These are phyloP conservation scores for Lasius fuliginosus DNA, from an alignment of 2,888 invertebrate species.

Conservation along the genomic window DNA sequence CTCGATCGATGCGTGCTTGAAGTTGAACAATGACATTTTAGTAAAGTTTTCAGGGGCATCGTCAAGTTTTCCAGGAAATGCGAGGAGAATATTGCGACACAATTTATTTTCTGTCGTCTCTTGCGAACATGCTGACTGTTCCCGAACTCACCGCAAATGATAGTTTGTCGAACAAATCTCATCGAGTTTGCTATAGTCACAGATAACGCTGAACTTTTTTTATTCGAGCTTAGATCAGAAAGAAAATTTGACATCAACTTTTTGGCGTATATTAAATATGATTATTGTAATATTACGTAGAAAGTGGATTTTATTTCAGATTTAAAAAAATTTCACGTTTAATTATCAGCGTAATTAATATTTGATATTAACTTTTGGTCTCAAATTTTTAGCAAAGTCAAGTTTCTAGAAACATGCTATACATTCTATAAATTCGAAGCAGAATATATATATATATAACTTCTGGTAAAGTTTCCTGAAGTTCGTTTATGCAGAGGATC, in stretches of 20 bases:
- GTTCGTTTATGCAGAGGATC: neutral
- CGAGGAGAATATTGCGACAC: constrained; percentile 6
- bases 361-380: neutral
- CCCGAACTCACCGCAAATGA: neutral
- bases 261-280: neutral
- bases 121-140: constrained; percentile 26
- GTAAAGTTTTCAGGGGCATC: neutral
- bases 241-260: constrained; percentile 8
- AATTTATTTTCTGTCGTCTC: constrained; percentile 29
- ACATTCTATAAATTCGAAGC: neutral
- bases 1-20: neutral
- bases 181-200: neutral
- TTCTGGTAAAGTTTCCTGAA: neutral
- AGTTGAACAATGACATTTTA: constrained; percentile 4
- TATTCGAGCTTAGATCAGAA: neutral
- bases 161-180: constrained; percentile 18
- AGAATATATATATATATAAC: neutral
- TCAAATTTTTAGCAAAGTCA: neutral
- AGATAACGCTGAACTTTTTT: constrained; percentile 3
- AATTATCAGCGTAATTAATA: neutral
- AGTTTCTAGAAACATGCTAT: neutral
- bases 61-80: neutral
- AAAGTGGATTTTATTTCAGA: neutral
- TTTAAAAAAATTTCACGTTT: neutral
- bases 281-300: neutral